phyloP scores from a whole-genome alignment of 1,140 invertebrate genomes.

The Macrotrachela quadricornifera region DNA sequence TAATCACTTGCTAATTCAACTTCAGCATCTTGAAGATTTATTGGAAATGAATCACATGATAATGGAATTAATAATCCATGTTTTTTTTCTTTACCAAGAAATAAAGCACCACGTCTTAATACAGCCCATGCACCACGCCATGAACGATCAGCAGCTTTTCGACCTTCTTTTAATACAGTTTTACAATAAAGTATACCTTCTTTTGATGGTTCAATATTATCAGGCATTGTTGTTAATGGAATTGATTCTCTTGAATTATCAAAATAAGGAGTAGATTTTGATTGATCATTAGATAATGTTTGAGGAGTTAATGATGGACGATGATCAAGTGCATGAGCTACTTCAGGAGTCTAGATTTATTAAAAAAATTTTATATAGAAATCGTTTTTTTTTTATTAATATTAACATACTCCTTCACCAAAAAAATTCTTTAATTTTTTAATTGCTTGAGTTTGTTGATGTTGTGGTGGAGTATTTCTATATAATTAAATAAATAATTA shows the following conservation, averaged over 20 bases:
- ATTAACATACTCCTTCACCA: too few relatives aligned
- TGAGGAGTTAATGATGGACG: too few relatives aligned
- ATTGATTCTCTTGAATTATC: background rate
- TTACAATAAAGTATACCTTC: constrained; percentile 6
- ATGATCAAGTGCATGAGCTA: too few relatives aligned
- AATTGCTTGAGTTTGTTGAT: too few relatives aligned
- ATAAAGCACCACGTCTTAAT: background rate
- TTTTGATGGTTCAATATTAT: background rate
- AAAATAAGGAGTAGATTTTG: too few relatives aligned
- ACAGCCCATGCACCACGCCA: constrained; percentile 8
- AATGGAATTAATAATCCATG: constrained; percentile 4
- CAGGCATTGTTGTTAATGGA: background rate
- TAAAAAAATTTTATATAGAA: too few relatives aligned
- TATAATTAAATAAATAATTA: too few relatives aligned
- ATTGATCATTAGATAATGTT: too few relatives aligned
- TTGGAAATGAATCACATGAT: constrained; percentile 1
- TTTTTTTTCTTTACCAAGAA: constrained; percentile 8
- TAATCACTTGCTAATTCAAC: constrained; percentile 7
- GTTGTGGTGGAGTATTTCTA: too few relatives aligned
- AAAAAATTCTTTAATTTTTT: too few relatives aligned
- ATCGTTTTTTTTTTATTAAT: too few relatives aligned
- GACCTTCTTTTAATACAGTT: constrained; percentile 1
- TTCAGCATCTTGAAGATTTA: background rate
- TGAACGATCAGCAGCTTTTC: background rate
- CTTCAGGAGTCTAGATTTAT: too few relatives aligned